Evolutionary conservation across 1,140 invertebrate genomes (phyloP).

Genomic region (Drosophila subobscura): DNA sequence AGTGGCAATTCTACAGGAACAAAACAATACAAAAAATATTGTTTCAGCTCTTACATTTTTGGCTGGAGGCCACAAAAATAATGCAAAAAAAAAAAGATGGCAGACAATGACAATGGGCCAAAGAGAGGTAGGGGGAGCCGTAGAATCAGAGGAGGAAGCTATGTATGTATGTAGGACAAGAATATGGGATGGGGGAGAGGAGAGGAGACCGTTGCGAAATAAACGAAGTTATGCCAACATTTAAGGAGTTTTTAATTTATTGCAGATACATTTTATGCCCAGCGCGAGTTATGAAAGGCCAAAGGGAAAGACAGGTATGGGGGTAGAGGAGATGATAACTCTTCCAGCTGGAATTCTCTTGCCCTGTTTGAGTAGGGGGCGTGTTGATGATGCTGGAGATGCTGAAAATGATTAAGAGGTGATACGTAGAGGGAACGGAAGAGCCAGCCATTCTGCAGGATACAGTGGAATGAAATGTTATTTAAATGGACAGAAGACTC

Average conservation of each 20-base stretch:
- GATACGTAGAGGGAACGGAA: constrained; percentile 8
- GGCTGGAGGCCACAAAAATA: constrained; percentile 61
- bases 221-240: constrained; percentile 66
- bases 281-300: constrained; percentile 31
- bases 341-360: constrained; percentile 23
- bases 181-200: background rate
- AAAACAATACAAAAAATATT: constrained; percentile 48
- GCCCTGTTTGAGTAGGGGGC: constrained; percentile 50
- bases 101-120: constrained; percentile 13
- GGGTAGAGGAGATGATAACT: constrained; percentile 16
- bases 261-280: constrained; percentile 77
- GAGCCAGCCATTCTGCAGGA: background rate
- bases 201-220: constrained; percentile 27
- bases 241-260: constrained; percentile 83
- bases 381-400: constrained; percentile 65
- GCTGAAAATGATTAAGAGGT: constrained; percentile 67
- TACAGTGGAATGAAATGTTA: constrained; percentile 30
- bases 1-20: constrained; percentile 29
- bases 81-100: constrained; percentile 50
- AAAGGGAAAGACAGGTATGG: constrained; percentile 2
- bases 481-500: background rate
- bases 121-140: constrained; percentile 6
- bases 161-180: no score
- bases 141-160: background rate
- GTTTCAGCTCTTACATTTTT: constrained; percentile 35